Evolutionary conservation across 1,140 invertebrate genomes (phyloP), one percentile per base, ranked within the genome.

Genomic region (Formica exsecta): DNA sequence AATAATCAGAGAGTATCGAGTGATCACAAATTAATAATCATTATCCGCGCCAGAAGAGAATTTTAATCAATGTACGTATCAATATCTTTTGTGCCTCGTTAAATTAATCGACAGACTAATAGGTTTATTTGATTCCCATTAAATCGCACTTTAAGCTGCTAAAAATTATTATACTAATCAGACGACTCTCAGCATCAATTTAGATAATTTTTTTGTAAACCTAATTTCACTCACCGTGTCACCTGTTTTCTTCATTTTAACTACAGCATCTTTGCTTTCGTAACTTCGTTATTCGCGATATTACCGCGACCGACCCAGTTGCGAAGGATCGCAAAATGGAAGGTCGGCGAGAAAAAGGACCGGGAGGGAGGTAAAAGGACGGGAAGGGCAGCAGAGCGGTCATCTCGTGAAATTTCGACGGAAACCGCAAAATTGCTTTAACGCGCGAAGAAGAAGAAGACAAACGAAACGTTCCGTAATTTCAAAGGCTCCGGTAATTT

Each of bases 401-500:
- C 75, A 79, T 79, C 62, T 51, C 75, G 41, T 13, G 61, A 13
- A 79, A 79, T 79, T 79, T 66, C 41, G 29, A 79, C 61, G 29
- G 29, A 66, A 79, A 65, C 38, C 59, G 74, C 61, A 62, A 36
- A 32, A 79, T 79, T 66, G 25, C 75, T 66, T 79, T 66, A 61
- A 79, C 29, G 61, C 75, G 75, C 29, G 61, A 66, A 79, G 41
- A 79, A 51, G 75, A 51, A 51, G 41, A 41, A 16, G 44, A 48
- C 44, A 48, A 51, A 41, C 25, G 29, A 77, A 51, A 73, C 61
- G 61, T 84, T 8, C 38, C 38, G 61, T 8, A 11, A 59, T 44
- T 22, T 79, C 75, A 79, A 79, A 79, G 75, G 61, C 5, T 25
- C 13, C n/a, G 25, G n/a, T 79, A 66, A 79, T 79, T 79, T 79